Percentiles rank a stretch among this genome's conserved stretches.
phyloP scores from a whole-genome alignment of 2,888 invertebrate genomes.

The Automeris io region DNA sequence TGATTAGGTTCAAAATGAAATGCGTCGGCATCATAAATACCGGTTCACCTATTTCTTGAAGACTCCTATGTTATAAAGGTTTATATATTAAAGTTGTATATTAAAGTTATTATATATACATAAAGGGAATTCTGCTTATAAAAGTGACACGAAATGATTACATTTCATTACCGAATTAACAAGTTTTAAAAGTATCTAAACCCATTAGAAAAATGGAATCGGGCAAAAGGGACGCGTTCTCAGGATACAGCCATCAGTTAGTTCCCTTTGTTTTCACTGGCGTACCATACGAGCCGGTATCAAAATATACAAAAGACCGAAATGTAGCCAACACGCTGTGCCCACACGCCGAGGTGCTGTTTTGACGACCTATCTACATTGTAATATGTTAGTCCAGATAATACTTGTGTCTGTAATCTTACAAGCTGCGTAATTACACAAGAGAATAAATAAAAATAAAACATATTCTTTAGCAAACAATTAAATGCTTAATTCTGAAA shows the following conservation, averaged over 20 bases:
- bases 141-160: too few species aligned
- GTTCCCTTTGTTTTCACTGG: slow-evolving; percentile 57
- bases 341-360: slow-evolving; percentile 52
- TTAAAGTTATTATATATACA: too few species aligned
- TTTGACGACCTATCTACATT: slow-evolving; percentile 39
- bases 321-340: slow-evolving; percentile 55
- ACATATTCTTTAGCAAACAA: too few species aligned
- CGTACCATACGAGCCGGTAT: slow-evolving; percentile 51
- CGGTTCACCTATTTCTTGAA: too few species aligned
- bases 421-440: background rate
- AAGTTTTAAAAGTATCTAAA: slow-evolving; percentile 12
- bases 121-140: too few species aligned
- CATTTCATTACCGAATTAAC: too few species aligned
- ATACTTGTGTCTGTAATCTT: slow-evolving; percentile 12
- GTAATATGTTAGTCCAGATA: slow-evolving; percentile 21
- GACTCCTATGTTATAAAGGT: too few species aligned
- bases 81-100: too few species aligned
- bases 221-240: slow-evolving; percentile 32
- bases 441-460: too few species aligned
- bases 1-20: too few species aligned
- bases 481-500: too few species aligned
- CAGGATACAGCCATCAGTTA: slow-evolving; percentile 55
- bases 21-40: too few species aligned
- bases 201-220: slow-evolving; percentile 16
- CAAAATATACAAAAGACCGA: slow-evolving; percentile 65